Conservation (phyloP, 1,140 invertebrate species). For the Araneus ventricosus region DNA sequence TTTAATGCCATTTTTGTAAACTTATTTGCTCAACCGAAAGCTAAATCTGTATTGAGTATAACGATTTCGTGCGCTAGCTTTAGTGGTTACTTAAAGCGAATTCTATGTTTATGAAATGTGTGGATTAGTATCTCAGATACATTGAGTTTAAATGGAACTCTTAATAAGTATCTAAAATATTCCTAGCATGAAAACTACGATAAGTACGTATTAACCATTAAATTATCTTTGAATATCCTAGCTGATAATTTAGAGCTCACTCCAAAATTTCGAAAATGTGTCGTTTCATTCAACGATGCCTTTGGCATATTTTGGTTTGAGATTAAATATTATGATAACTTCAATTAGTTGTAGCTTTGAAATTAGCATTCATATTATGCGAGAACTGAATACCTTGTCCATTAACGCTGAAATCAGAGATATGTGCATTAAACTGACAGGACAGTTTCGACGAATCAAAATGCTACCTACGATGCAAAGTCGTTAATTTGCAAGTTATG, state of each 20-base stretch:
- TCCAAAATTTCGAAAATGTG: neutral
- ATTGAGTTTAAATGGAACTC: too few relatives aligned
- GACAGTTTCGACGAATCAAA: constrained; percentile 14
- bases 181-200: neutral
- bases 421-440: constrained; percentile 15
- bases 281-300: constrained; percentile 3
- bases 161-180: neutral
- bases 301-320: constrained; percentile 29
- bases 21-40: too few relatives aligned
- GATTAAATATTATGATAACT: constrained; percentile 27
- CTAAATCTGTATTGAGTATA: too few relatives aligned
- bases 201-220: neutral
- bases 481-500: constrained; percentile 24
- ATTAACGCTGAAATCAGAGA: constrained; percentile 34
- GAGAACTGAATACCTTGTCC: constrained; percentile 14
- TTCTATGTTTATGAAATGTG: too few relatives aligned
- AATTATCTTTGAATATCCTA: neutral
- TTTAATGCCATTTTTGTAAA: too few relatives aligned
- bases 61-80: too few relatives aligned
- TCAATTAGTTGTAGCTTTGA: constrained; percentile 29
- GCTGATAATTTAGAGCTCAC: neutral
- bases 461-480: neutral
- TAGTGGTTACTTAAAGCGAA: too few relatives aligned
- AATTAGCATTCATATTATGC: constrained; percentile 37
- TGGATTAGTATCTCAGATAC: too few relatives aligned